Base-by-base conservation (phyloP, 2,888 invertebrate species). In the Parelbella ahira region DNA sequence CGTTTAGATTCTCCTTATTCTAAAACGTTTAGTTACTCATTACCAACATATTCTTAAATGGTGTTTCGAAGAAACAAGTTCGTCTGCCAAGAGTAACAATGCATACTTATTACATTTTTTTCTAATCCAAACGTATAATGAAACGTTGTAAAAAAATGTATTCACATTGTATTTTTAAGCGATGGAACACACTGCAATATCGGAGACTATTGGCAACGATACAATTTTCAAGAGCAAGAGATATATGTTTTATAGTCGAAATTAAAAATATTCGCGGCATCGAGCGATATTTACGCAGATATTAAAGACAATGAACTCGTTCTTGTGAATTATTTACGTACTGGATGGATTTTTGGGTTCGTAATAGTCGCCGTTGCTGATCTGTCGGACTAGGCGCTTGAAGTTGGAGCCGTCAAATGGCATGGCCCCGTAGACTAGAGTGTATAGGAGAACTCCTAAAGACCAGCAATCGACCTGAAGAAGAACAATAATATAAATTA, bases 391-490 rank as follows among this genome's bases (percentile, higher is more conserved):
- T 66, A 99, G 92, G 63, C 96, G 92, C 81, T 97, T 97, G 83
- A 99, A 99, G 88, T 99, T 98, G 50, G 97, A 96, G 47, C 99
- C 99, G 86, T 99, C 99, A 75, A 99, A 99, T 37, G 96, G 99
- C 99, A 99, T 99, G 52, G 98, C 97, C 58, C 99, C 99, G 77
- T 99, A 99, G 54, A 99, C 98, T 65, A 99, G 90, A 29, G 99
- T 99, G 79, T 99, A 99, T 4, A 99, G 89, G 30, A 99, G 90
- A 32, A 99, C 99, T 39, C 99, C 99, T 48, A 99, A 86, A 11
- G 98, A 98, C 99, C 94, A 94, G 69, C 94, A 94, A 68, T 94
- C 94, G 34, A 94, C 88, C 88, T 88, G 57, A 5, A 50, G 37
- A 33, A 3, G 4, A 19, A 23, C 19, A 20, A n/a, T n/a, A n/a